phyloP scores from a whole-genome alignment of 2,797 vertebrate species.

The Champsocephalus gunnari region DNA sequence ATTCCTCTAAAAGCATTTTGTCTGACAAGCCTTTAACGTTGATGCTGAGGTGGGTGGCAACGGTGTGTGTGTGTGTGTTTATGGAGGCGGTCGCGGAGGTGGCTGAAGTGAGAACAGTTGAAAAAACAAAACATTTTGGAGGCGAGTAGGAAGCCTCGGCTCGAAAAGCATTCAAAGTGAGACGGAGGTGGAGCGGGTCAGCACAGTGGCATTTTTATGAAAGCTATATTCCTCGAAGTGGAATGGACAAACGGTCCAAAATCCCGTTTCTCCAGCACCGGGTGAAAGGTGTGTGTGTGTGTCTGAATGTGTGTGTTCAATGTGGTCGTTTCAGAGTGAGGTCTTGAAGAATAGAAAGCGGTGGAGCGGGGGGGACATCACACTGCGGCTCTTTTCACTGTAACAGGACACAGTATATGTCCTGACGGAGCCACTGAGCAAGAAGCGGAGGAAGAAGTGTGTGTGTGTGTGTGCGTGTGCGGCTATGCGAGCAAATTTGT shows the following conservation, averaged over 20 bases:
- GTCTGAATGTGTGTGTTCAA: conserved; percentile 30
- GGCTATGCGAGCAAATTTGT: conserved; percentile 48
- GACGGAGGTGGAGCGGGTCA: conserved; percentile 52
- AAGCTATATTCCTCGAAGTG: conserved; percentile 42
- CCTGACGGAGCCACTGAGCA: conserved; percentile 64
- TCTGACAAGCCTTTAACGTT: conserved; percentile 55
- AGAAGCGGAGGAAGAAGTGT: conserved; percentile 24
- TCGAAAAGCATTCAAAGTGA: conserved; percentile 60
- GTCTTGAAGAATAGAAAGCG: conserved; percentile 39
- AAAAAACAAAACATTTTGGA: conserved; percentile 48
- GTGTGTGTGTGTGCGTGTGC: conserved; percentile 46
- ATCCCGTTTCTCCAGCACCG: conserved; percentile 34
- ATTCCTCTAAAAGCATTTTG: conserved; percentile 71
- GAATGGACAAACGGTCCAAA: conserved; percentile 46
- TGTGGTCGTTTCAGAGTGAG: conserved; percentile 22
- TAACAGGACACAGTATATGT: conserved; percentile 42
- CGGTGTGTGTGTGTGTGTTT: conserved; percentile 15
- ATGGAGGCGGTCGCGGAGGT: conserved; percentile 35
- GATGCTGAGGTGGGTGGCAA: conserved; percentile 40
- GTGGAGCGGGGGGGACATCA: conserved; percentile 36
- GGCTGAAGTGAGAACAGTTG: conserved; percentile 35
- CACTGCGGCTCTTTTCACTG: conserved; percentile 33
- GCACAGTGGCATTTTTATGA: conserved; percentile 50
- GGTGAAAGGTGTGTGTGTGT: conserved; percentile 36
- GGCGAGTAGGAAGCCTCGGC: conserved; percentile 35